Percentiles rank a stretch among this genome's conserved stretches.
Evolutionary conservation across 2,888 invertebrate species (phyloP).

Genomic region (Brenthis ino): DNA sequence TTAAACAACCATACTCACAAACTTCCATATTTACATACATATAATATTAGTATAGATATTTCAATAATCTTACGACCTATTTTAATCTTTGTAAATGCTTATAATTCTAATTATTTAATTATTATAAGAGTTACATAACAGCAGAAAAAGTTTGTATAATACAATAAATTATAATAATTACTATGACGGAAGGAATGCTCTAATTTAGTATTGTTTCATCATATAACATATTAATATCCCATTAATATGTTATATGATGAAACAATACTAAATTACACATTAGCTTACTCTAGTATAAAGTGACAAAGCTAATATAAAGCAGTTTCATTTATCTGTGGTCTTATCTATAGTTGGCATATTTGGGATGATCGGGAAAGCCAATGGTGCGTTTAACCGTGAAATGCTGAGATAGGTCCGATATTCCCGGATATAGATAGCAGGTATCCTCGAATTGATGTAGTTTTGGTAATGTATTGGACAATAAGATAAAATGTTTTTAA

Average conservation of each 20-base stretch:
- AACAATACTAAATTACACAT: too few relatives aligned
- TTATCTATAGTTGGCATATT: slow-evolving; percentile 68
- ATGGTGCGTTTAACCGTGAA: slow-evolving; percentile 79
- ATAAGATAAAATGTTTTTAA: slow-evolving; percentile 47
- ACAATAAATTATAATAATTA: not conserved
- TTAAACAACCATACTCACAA: too few relatives aligned
- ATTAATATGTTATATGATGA: too few relatives aligned
- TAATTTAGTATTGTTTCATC: slow-evolving; percentile 3
- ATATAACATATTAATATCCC: slow-evolving; percentile 1
- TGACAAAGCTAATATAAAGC: slow-evolving; percentile 50
- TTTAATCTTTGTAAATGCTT: not conserved
- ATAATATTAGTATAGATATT: too few relatives aligned
- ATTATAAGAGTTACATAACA: too few relatives aligned
- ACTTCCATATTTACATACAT: too few relatives aligned
- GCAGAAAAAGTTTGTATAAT: not conserved
- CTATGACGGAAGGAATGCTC: slow-evolving; percentile 9
- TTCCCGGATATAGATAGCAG: slow-evolving; percentile 76
- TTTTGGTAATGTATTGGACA: slow-evolving; percentile 65
- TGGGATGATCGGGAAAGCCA: slow-evolving; percentile 66
- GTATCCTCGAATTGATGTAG: slow-evolving; percentile 66
- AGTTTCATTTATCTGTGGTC: slow-evolving; percentile 65
- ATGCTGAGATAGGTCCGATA: slow-evolving; percentile 72
- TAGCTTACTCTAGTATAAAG: slow-evolving; percentile 32
- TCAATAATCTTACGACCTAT: too few relatives aligned
- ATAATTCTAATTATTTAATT: not conserved